Conservation (phyloP, 1,140 invertebrate genomes). For the Mycetomoellerius zeteki region DNA sequence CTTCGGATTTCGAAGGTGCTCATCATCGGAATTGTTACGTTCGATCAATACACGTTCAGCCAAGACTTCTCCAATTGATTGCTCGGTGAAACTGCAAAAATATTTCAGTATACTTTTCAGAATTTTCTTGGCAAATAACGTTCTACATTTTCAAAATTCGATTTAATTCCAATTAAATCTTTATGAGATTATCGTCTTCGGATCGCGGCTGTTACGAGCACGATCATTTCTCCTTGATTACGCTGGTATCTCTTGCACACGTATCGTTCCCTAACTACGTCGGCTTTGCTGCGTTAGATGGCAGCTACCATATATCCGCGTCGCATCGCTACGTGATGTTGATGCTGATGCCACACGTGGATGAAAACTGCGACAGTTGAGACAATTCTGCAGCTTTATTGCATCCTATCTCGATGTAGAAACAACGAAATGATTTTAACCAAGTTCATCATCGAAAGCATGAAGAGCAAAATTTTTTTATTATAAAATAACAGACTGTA, state of each 20-base stretch:
- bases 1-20: conserved; percentile 27
- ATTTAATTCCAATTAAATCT: conserved; percentile 37
- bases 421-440: conserved; percentile 40
- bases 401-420: neutral
- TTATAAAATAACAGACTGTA: neutral
- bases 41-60: conserved; percentile 18
- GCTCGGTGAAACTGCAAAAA: neutral
- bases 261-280: conserved; percentile 38
- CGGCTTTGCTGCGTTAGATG: conserved; percentile 51
- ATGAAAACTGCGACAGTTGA: conserved; percentile 7
- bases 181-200: neutral
- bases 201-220: conserved; percentile 2
- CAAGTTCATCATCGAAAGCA: neutral
- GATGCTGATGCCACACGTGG: conserved; percentile 30
- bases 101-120: neutral
- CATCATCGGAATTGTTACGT: conserved; percentile 7
- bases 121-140: neutral
- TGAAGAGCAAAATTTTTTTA: no score
- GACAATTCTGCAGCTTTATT: conserved; percentile 43
- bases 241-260: conserved; percentile 32
- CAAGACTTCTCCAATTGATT: neutral
- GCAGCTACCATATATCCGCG: conserved; percentile 23
- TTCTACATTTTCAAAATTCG: neutral
- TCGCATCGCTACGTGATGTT: conserved; percentile 28
- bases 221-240: conserved; percentile 46